Conservation (phyloP, 2,888 invertebrate genomes). For the Tipula unca region DNA sequence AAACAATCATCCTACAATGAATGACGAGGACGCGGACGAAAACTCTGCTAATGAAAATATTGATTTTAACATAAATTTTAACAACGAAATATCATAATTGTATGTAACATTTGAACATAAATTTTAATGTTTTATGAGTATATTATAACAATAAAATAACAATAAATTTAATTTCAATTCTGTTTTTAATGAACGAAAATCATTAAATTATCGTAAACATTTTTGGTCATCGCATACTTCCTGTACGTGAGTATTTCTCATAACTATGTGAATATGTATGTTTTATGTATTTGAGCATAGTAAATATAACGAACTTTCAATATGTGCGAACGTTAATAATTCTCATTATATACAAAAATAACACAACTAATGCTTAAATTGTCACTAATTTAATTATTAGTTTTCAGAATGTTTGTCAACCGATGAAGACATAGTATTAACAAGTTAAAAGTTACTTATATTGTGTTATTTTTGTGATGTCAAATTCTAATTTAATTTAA, state of each 20-base stretch:
- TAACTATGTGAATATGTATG: background rate
- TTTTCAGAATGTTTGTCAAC: background rate
- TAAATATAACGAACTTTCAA: background rate
- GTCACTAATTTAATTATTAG: background rate
- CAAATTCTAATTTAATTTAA: background rate
- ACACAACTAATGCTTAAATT: background rate
- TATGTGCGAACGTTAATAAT: background rate
- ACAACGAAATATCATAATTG: background rate
- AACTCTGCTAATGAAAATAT: background rate
- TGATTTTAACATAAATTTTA: background rate
- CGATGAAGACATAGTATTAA: background rate
- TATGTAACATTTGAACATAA: background rate
- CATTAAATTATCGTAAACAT: background rate
- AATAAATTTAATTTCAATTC: background rate
- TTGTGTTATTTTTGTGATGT: background rate
- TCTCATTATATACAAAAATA: background rate
- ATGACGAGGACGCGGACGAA: background rate
- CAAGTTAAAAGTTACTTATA: background rate
- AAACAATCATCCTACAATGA: background rate
- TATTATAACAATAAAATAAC: background rate
- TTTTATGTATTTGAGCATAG: background rate
- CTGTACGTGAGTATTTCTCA: background rate
- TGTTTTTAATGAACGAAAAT: background rate
- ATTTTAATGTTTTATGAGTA: background rate
- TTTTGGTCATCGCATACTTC: background rate